Evolutionary conservation across 2,797 vertebrate genomes (phyloP).

Genomic region (Nothura maculosa): DNA sequence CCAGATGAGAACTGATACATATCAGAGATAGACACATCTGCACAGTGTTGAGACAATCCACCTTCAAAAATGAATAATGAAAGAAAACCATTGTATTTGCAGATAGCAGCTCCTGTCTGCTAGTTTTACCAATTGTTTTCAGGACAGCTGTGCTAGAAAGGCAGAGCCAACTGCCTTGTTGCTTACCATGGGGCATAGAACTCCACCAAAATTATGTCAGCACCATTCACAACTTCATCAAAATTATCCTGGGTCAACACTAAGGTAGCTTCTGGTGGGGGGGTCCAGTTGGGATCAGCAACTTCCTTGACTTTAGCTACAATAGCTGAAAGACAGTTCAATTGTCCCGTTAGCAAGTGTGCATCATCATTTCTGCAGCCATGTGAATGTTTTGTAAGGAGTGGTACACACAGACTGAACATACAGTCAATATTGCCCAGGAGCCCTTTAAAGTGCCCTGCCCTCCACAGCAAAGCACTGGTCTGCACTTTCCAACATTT

Average conservation of each 20-base stretch:
- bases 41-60: background rate
- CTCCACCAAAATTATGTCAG: constrained; percentile 97
- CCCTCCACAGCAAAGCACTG: accelerated
- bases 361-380: background rate
- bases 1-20: background rate
- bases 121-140: accelerated
- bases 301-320: constrained; percentile 92
- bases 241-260: constrained; percentile 95
- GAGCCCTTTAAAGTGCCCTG: background rate
- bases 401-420: background rate
- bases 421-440: background rate
- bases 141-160: background rate
- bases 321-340: constrained; percentile 86
- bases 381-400: background rate
- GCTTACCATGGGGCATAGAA: constrained; percentile 98
- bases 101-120: too few relatives aligned
- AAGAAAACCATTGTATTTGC: background rate
- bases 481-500: background rate
- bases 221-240: constrained; percentile 88
- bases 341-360: background rate
- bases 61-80: background rate
- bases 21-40: background rate
- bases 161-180: background rate
- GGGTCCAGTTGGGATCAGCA: constrained; percentile 92
- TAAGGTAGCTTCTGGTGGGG: constrained; percentile 92